Evolutionary conservation across 1,140 invertebrate genomes (phyloP), one percentile per base, ranked within the genome.

Genomic region (Drosophila equinoxialis): DNA sequence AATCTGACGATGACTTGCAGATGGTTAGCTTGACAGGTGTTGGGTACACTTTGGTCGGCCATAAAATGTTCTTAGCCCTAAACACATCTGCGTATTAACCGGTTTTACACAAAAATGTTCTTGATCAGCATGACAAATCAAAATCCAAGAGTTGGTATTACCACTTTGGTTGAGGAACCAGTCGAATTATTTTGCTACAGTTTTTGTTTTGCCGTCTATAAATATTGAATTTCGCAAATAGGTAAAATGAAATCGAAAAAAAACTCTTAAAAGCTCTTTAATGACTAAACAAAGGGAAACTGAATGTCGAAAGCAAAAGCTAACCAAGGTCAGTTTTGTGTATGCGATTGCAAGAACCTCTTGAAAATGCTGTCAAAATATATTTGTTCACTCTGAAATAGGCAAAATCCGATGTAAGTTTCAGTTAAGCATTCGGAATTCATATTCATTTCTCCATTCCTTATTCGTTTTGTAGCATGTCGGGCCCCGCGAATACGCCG

Each of bases 281-380:
- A 74, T 78, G 75, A 74, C 75, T 78, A 61, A 68, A 78, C 67
- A 74, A 42, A 71, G 55, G n/a, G 60, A 63, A 37, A 60, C 26
- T 63, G 13, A 41, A 60, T 17, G 26, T 35, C 5, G 63, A 57
- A 63, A 73, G 33, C 30, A 30, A 58, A 63, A 63, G 30, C 33
- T 17, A 33, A 26, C 42, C 20, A 45, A 63, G 26, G 23, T 45
- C 20, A 30, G 26, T n/a, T 30, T 45, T 26, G 5, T 14, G 39
- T 42, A 14, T 23, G 6, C 42, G 30, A 17, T 8, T 48, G 45
- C 45, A 23, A 51, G 45, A 51, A 48, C 13, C 60, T 37, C 14
- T 62, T 62, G 37, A 26, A 62, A 62, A 45, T 45, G 23, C 39
- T 64, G 60, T 51, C 45, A 51, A 20, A 20, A 23, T 51, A 4